A percentile compares a stretch with the other conserved stretches of the same genome.
Evolutionary conservation across 2,888 invertebrate species (phyloP).

Genomic region (Oscheius sp.): DNA sequence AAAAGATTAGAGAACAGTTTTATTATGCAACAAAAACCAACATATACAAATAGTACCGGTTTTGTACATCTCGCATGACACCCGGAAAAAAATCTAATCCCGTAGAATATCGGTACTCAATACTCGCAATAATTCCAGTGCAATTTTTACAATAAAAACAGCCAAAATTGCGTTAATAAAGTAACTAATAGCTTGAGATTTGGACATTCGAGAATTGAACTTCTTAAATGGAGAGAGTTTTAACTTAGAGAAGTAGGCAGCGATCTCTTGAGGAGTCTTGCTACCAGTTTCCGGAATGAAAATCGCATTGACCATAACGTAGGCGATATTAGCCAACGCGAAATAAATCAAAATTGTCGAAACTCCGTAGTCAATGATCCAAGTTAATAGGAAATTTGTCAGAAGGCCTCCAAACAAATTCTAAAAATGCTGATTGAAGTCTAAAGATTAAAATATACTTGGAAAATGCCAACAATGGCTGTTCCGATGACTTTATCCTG

Average conservation of each 20-base stretch:
- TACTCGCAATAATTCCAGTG: too few species aligned
- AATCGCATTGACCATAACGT: slow-evolving; percentile 46
- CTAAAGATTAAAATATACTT: slow-evolving; percentile 41
- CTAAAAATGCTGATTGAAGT: slow-evolving; percentile 35
- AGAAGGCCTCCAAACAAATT: slow-evolving; percentile 63
- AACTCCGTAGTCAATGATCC: slow-evolving; percentile 53
- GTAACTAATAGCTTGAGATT: too few species aligned
- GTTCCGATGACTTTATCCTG: slow-evolving; percentile 61
- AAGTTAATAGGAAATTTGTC: slow-evolving; percentile 52
- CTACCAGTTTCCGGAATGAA: slow-evolving; percentile 60
- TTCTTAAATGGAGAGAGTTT: slow-evolving; percentile 34
- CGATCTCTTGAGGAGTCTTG: slow-evolving; percentile 51
- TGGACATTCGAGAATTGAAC: too few species aligned
- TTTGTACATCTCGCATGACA: too few species aligned
- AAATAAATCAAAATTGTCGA: slow-evolving; percentile 58
- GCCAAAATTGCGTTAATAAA: too few species aligned
- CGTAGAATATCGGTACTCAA: too few species aligned
- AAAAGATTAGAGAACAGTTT: too few species aligned
- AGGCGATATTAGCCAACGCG: slow-evolving; percentile 54
- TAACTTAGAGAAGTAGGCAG: slow-evolving; percentile 41
- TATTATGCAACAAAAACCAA: too few species aligned
- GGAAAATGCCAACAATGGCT: slow-evolving; percentile 62
- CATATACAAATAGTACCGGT: too few species aligned
- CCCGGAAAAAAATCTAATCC: too few species aligned
- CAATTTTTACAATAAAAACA: too few species aligned